Base-by-base conservation (phyloP, 2,113 vertebrate genomes). In the Apteryx owenii region DNA sequence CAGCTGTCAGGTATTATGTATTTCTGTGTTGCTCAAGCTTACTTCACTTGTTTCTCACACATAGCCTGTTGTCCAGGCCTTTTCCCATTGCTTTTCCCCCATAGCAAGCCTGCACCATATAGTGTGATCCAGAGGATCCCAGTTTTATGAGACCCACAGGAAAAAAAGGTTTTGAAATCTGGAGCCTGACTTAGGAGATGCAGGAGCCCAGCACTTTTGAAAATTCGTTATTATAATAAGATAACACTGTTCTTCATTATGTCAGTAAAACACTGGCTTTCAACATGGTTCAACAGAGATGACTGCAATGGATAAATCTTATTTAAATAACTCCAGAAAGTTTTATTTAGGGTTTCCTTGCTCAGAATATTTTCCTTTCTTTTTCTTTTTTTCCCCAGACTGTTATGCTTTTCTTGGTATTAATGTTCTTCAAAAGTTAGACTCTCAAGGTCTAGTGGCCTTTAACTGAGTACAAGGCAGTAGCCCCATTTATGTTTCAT, bases 101-200 rank as follows among this genome's bases (percentile, higher is more conserved):
- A 4, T 29, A 64, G 61, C 42, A 85, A 79, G 46, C 31, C 81
- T 92, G 15, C 5, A 38, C 12, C 3, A 1, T 26, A 5, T 46
- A 48, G 19, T 42, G 38, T 61, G 31, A 70, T 71, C 31, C 70
- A 94, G n/a, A 51, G 51, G 20, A 29, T 82, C 85, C 2, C 6
- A 5, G 2, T 8, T 72, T 72, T 28, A 29, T 0, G 0, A 26
- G 7, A 79, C 36, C 31, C 5, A 1, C n/a, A 65, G 28, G 25
- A 60, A 61, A 69, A 83, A 42, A 2, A 58, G 28, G 10, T 4
- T 46, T 92, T 68, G 40, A 77, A 65, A 80, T 72, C 22, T 61
- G 31, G 76, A 87, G 70, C 60, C 51, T n/a, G 8, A 60, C 46
- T 50, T 60, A 31, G 36, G 40, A 85, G 44, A 56, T 19, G 50